Conservation (phyloP, 1,140 invertebrate species). For the Pseudobourletiella spinata region DNA sequence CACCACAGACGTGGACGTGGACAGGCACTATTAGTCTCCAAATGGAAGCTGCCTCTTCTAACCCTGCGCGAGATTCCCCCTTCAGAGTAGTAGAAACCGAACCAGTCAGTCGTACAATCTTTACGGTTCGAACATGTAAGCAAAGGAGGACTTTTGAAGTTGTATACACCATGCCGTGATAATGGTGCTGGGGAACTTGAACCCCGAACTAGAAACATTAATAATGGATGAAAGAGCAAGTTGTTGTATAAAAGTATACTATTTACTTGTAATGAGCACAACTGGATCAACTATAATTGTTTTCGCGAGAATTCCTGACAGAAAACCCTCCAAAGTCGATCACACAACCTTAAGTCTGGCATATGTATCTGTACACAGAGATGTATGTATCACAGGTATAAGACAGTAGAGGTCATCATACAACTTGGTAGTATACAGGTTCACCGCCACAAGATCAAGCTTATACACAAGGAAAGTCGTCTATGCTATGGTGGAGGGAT, state of each 20-base stretch:
- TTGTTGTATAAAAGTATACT: neutral
- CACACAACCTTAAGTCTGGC: neutral
- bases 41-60: too few relatives aligned
- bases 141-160: too few relatives aligned
- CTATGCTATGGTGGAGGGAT: neutral
- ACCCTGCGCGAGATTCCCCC: too few relatives aligned
- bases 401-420: too few relatives aligned
- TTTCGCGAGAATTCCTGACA: neutral
- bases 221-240: constrained; percentile 4
- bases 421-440: neutral
- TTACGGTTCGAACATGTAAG: neutral
- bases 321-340: neutral
- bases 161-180: neutral
- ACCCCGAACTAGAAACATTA: neutral
- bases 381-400: too few relatives aligned
- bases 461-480: neutral
- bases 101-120: neutral
- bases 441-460: too few relatives aligned
- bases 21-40: too few relatives aligned
- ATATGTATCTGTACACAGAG: neutral
- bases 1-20: too few relatives aligned
- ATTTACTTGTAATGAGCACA: neutral
- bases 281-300: neutral
- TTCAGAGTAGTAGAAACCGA: neutral
- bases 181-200: too few relatives aligned